These are phyloP conservation scores for Pongo pygmaeus DNA, from an alignment of 2,113 vertebrate species.

Conservation along the genomic window DNA sequence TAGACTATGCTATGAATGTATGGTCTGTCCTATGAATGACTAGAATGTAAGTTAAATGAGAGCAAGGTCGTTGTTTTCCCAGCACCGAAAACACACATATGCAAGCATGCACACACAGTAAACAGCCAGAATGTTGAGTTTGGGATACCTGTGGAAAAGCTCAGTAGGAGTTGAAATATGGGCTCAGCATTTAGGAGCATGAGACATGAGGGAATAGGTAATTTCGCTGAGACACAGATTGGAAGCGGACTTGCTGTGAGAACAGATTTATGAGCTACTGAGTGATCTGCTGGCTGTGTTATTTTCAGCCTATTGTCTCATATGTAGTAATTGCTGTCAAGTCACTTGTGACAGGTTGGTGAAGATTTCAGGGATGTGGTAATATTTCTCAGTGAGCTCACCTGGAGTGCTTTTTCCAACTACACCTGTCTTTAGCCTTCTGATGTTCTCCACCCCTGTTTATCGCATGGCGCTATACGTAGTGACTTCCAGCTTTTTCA, in stretches of 20 bases:
- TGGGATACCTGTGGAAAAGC: not conserved
- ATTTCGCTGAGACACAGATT: not conserved
- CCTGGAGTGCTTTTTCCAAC: not conserved
- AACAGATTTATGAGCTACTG: not conserved
- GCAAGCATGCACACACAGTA: fast-evolving
- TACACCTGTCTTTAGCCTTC: not conserved
- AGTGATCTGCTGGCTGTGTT: not conserved
- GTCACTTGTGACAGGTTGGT: not conserved
- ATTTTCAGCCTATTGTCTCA: not conserved
- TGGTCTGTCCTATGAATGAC: not conserved
- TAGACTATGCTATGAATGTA: fast-evolving
- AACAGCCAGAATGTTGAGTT: not conserved
- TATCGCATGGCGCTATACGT: fast-evolving
- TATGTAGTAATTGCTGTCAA: not conserved
- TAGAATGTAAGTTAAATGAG: not conserved
- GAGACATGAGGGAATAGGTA: not conserved
- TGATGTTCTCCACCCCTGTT: fast-evolving
- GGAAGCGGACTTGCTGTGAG: not conserved
- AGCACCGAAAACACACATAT: not conserved
- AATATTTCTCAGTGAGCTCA: not conserved
- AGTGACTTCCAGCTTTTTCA: not conserved
- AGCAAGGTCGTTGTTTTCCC: not conserved
- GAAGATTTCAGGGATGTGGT: not conserved
- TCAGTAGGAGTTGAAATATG: not conserved
- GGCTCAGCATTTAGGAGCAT: not conserved